Base-by-base conservation (phyloP, 2,888 invertebrate species). In the Orthonychiurus folsomi region DNA sequence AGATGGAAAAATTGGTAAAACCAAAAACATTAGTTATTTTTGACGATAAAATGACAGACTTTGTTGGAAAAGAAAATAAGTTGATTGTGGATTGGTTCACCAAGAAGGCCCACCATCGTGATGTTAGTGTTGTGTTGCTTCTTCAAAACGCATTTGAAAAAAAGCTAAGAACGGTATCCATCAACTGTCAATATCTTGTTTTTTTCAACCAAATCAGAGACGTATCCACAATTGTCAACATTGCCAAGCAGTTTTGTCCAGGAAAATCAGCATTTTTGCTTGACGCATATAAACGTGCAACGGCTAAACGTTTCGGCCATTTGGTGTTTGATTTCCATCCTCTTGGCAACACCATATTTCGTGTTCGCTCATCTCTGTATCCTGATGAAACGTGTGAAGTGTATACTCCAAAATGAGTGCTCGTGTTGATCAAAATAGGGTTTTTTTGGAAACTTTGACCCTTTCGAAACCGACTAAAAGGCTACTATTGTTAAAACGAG, bases 271-370 rank as follows among this genome's bases (percentile, higher is more conserved):
- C 37, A 15, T 37, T 37, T 15, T 15, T 37, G 5, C 37, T 37
- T 5, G 37, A 37, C 37, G 37, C 37, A 15, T 37, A 37, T 54
- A 18, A 24, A 37, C 5, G 15, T 9, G 37, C 37, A 15, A 15
- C 15, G 9, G 15, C 9, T 15, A 37, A 37, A 37, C 37, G 9
- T 5, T 58, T 20, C 18, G 48, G 23, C 1, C 50, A 58, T 24
- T 24, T 58, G 23, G 9, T 58, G 5, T 23, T 58, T 24, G 48
- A 58, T 24, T 23, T 58, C 15, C 58, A 58, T n/a, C 58, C 58
- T 12, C n/a, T 37, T 15, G 5, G 37, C 15, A 37, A 37, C 37
- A 5, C 37, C 15, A 37, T 9, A 9, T 37, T 9, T 37, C 37
- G 37, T 9, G 37, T 37, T 37, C 5, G 37, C 9, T 37, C 37